Evolutionary conservation across 2,888 invertebrate species (phyloP), one percentile per base, ranked within the genome.

Genomic region (Morinoia aosen): DNA sequence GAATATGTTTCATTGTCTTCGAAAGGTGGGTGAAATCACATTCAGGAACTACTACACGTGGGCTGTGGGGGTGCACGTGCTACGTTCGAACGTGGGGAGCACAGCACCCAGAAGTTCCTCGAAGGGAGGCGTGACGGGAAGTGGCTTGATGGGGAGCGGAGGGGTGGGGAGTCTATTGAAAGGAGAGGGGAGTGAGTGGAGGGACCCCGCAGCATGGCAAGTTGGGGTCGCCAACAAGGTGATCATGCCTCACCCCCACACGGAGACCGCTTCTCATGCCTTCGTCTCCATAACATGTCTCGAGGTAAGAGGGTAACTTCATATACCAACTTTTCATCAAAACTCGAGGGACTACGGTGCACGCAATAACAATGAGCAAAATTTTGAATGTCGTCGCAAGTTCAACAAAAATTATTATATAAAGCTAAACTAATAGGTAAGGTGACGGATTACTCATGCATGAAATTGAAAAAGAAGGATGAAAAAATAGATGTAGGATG

Each of bases 21-120:
- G 0, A 12, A 57, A 96, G 96, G 95, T 96, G n/a, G 96, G 96
- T 8, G 96, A 96, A 88, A 96, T 96, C 58, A 96, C 96, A 48
- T 96, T 96, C 96, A 91, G 96, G 94, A 96, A 96, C 95, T 96
- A 96, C 95, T 96, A 96, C 96, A 96, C 96, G 14, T 96, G 96
- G 96, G 96, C 95, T 3, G 96, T 96, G 58, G 96, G 96, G 58
- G 95, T 96, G 39, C 96, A 96, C 90, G 96, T 96, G 93, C 91
- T 96, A 94, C 95, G 96, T 40, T 16, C 94, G 40, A 95, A 58
- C 48, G 96, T 88, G 56, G 88, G 95, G 25, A 40, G 95, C 19
- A 16, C 95, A 58, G 90, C 95, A 19, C 57, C 95, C 25, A 58
- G 16, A 88, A 39, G 48, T 33, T 58, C 95, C 39, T 64, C 95